A percentile compares a stretch with the other conserved stretches of the same genome.
Evolutionary conservation across 2,113 vertebrate genomes (phyloP).

Genomic region (Larimichthys polyactis): DNA sequence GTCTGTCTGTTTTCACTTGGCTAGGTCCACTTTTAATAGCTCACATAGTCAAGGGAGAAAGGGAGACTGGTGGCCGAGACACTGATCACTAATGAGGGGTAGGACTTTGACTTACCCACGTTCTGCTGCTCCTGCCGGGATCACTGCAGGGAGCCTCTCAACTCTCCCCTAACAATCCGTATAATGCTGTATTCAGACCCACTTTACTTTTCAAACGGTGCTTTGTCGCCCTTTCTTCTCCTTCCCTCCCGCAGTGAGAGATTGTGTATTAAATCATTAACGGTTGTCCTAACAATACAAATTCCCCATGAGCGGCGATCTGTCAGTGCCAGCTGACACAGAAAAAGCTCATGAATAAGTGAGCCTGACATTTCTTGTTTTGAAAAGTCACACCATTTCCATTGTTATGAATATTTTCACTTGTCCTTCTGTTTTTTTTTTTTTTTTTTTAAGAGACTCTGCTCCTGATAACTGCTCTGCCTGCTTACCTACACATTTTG

Average conservation of each 20-base stretch:
- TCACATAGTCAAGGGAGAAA: constrained; percentile 41
- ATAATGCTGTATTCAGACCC: constrained; percentile 31
- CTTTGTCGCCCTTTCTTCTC: constrained; percentile 25
- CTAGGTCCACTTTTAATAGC: constrained; percentile 58
- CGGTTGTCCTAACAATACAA: constrained; percentile 51
- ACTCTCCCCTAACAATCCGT: constrained; percentile 36
- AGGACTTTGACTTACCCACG: constrained; percentile 37
- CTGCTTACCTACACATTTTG: background rate
- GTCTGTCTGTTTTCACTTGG: constrained; percentile 46
- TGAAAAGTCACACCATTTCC: constrained; percentile 21
- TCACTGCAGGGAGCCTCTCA: constrained; percentile 47
- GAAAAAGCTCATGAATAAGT: constrained; percentile 48
- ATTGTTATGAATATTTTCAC: constrained; percentile 15
- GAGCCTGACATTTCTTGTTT: constrained; percentile 39
- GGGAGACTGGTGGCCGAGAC: constrained; percentile 30
- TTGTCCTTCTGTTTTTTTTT: constrained; percentile 14
- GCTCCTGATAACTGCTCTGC: background rate
- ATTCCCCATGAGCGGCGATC: constrained; percentile 36
- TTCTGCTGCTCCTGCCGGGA: constrained; percentile 33
- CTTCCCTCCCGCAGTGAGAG: constrained; percentile 29
- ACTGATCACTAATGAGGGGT: constrained; percentile 59
- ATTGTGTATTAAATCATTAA: constrained; percentile 60
- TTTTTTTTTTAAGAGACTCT: constrained; percentile 19
- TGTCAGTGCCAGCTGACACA: constrained; percentile 16
- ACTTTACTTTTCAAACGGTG: constrained; percentile 31